Evolutionary conservation across 1,140 invertebrate genomes (phyloP), one percentile per base, ranked within the genome.

Genomic region (Drosophila murphyi): DNA sequence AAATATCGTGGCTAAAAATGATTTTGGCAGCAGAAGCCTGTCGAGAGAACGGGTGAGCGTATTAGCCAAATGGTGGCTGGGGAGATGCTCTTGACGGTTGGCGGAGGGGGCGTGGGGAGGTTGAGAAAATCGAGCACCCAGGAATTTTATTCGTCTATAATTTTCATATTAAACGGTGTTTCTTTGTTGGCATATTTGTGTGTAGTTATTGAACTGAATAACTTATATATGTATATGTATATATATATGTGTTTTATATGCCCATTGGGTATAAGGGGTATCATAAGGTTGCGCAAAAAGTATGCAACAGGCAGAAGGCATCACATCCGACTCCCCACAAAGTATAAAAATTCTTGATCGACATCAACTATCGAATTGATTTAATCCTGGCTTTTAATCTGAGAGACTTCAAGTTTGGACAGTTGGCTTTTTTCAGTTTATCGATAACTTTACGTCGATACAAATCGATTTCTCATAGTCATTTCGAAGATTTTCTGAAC

Each of bases 1-100:
- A 67, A 67, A 72, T 75, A 72, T 41, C 68, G 81, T 81, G 62
- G 86, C 86, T 90, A 90, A 85, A 89, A 89, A 89, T 89, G 68
- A 87, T 87, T 86, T 86, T 86, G 82, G 75, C 82, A 72, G 57
- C 69, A 70, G 65, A 74, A 59, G 51, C 54, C 63, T 20, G 50
- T 47, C 34, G 75, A 78, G 70, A 80, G 61, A 57, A 37, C 34
- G 61, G 68, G 35, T 59, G 48, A 78, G 52, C 41, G 62, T 45
- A 50, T 68, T 72, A 69, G 60, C 32, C 65, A 78, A 71, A 51
- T 43, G 37, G 7, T 12, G 29, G 34, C 8, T 35, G n/a, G 31
- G 54, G 4, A 43, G 34, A 12, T n/a, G 8, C 20, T 50, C 8
- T 50, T 41, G n/a, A 51, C 12, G 7, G 5, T 4, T 62, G 35